Evolutionary conservation across 2,113 vertebrate species (phyloP).

Genomic region (Craseonycteris thonglongyai): DNA sequence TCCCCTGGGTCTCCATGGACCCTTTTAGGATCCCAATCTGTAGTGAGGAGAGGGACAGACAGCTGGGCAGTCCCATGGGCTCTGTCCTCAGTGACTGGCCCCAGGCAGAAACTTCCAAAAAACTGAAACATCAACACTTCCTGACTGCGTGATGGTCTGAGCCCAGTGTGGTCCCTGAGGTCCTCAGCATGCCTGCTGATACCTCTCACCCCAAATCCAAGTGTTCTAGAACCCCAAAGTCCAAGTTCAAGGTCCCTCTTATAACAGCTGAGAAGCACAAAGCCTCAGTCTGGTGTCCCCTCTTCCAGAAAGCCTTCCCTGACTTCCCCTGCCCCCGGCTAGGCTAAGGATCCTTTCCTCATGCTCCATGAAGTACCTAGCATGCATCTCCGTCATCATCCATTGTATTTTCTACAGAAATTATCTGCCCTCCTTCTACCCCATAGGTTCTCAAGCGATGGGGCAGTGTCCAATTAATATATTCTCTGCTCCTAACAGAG

Average conservation of each 20-base stretch:
- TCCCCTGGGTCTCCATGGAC: slow-evolving; percentile 27
- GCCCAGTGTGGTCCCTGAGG: not conserved
- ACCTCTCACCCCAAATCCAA: not conserved
- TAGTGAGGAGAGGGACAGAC: not conserved
- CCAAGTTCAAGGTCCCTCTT: not conserved
- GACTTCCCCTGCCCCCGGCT: not conserved
- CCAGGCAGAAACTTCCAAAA: not conserved
- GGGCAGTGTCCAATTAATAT: not conserved
- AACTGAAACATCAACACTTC: not conserved
- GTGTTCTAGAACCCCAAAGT: not conserved
- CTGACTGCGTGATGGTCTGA: not conserved
- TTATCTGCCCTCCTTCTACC: not conserved
- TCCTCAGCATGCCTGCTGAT: not conserved
- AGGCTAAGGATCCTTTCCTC: not conserved
- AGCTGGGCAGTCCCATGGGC: not conserved
- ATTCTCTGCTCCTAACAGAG: not conserved
- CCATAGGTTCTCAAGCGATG: not conserved
- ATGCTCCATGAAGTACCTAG: not conserved
- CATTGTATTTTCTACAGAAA: not conserved
- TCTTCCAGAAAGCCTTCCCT: not conserved
- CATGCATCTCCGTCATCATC: not conserved
- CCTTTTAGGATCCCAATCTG: slow-evolving; percentile 73
- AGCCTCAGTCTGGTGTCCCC: not conserved
- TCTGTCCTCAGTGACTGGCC: not conserved
- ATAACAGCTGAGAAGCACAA: not conserved